Evolutionary conservation across 2,888 invertebrate species (phyloP).

Genomic region (Harmothoe impar): DNA sequence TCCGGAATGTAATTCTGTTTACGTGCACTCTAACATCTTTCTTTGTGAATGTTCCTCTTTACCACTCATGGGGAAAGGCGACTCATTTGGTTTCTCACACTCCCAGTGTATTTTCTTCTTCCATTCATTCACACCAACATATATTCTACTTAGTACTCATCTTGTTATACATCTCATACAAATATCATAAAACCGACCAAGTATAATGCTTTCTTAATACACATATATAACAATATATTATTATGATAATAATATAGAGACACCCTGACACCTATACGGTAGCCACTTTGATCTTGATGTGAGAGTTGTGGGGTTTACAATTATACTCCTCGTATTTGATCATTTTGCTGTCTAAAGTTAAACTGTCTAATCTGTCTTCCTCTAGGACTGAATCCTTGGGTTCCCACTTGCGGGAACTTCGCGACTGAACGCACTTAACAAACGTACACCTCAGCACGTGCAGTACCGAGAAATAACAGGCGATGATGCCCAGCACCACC

Average conservation of each 20-base stretch:
- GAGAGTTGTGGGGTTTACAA: slow-evolving; percentile 66
- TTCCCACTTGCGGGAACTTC: slow-evolving; percentile 65
- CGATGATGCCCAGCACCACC: slow-evolving; percentile 65
- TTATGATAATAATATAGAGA: not conserved
- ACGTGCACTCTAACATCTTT: slow-evolving; percentile 38
- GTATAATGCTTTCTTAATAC: slow-evolving; percentile 50
- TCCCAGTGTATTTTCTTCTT: not conserved
- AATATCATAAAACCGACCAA: slow-evolving; percentile 43
- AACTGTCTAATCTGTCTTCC: slow-evolving; percentile 65
- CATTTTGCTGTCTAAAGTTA: slow-evolving; percentile 59
- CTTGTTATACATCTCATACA: slow-evolving; percentile 27
- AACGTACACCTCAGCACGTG: slow-evolving; percentile 69
- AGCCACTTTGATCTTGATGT: slow-evolving; percentile 63
- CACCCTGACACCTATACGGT: slow-evolving; percentile 58
- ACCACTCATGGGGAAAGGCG: not conserved
- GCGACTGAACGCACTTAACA: slow-evolving; percentile 65
- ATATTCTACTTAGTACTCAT: slow-evolving; percentile 28
- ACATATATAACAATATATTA: slow-evolving; percentile 40
- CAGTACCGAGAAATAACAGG: slow-evolving; percentile 64
- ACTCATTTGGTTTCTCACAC: not conserved
- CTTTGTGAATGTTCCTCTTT: slow-evolving; percentile 9
- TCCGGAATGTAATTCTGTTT: not conserved
- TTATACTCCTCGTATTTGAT: slow-evolving; percentile 66
- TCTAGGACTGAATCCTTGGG: slow-evolving; percentile 61
- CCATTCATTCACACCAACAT: slow-evolving; percentile 37